Evolutionary conservation across 2,113 vertebrate genomes (phyloP).

Genomic region (Catharus bicknelli): DNA sequence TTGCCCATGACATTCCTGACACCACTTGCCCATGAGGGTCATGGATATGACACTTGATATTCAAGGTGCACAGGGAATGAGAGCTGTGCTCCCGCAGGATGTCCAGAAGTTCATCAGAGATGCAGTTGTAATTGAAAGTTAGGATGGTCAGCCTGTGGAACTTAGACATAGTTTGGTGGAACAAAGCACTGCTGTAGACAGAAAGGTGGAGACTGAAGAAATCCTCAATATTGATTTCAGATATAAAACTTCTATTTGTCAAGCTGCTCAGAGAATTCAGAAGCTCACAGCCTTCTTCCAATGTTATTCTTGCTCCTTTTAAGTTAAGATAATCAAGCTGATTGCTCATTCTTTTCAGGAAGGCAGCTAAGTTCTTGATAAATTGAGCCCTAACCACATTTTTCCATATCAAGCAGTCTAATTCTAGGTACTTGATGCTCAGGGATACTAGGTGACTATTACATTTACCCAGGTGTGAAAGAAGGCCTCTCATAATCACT

Average conservation of each 20-base stretch:
- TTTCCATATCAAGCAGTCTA: slow-evolving; percentile 73
- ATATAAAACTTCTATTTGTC: slow-evolving; percentile 15
- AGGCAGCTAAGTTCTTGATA: slow-evolving; percentile 68
- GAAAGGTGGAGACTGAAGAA: slow-evolving; percentile 69
- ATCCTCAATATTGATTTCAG: slow-evolving; percentile 74
- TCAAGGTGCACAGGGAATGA: slow-evolving; percentile 61
- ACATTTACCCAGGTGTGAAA: slow-evolving; percentile 63
- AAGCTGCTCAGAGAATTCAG: slow-evolving; percentile 67
- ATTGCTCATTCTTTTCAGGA: slow-evolving; percentile 67
- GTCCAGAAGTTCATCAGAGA: slow-evolving; percentile 74
- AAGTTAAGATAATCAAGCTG: slow-evolving; percentile 69
- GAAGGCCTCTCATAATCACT: slow-evolving; percentile 61
- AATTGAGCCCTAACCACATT: slow-evolving; percentile 46
- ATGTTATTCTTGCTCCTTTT: slow-evolving; percentile 68
- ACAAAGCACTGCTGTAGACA: slow-evolving; percentile 67
- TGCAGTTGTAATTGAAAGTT: slow-evolving; percentile 76
- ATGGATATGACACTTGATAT: slow-evolving; percentile 73
- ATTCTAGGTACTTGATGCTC: slow-evolving; percentile 68
- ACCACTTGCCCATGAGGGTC: slow-evolving; percentile 73
- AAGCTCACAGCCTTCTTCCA: slow-evolving; percentile 73
- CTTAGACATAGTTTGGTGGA: slow-evolving; percentile 59
- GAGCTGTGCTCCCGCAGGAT: slow-evolving; percentile 45
- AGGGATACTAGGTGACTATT: slow-evolving; percentile 65
- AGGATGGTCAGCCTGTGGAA: slow-evolving; percentile 64
- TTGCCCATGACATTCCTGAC: slow-evolving; percentile 72